phyloP scores from a whole-genome alignment of 2,797 vertebrate genomes.

The Siniperca obscura region DNA sequence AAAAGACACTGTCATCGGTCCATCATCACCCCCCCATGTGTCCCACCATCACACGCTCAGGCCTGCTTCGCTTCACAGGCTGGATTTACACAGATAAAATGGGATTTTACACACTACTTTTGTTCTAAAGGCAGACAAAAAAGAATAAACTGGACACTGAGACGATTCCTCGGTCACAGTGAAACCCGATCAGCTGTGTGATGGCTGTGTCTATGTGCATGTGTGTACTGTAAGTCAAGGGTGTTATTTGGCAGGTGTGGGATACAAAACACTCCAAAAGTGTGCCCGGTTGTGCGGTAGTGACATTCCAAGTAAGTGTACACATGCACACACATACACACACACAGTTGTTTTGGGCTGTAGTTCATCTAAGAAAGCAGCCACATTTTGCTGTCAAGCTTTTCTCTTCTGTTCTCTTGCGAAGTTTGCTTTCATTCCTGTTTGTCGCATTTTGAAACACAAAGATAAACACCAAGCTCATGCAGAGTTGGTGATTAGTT shows the following conservation, averaged over 20 bases:
- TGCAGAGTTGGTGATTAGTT: constrained; percentile 6
- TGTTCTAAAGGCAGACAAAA: constrained; percentile 35
- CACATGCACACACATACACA: neutral
- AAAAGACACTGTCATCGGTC: constrained; percentile 34
- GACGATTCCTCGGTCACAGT: constrained; percentile 38
- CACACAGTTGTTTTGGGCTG: neutral
- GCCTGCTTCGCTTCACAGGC: constrained; percentile 1
- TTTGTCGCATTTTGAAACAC: constrained; percentile 9
- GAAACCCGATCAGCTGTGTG: constrained; percentile 50
- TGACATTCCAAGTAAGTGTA: constrained; percentile 12
- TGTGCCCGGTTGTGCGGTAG: neutral
- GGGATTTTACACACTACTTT: constrained; percentile 46
- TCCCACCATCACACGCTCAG: constrained; percentile 5
- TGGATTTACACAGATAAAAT: constrained; percentile 51
- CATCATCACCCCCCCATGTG: constrained; percentile 18
- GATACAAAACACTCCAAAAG: constrained; percentile 16
- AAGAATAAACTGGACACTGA: constrained; percentile 39
- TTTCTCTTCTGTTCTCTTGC: neutral
- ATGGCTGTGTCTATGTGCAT: constrained; percentile 3
- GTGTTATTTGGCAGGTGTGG: constrained; percentile 30
- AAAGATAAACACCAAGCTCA: neutral
- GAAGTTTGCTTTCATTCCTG: neutral
- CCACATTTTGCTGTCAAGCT: neutral
- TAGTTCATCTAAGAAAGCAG: constrained; percentile 4
- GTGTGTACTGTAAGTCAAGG: constrained; percentile 26